phyloP scores from a whole-genome alignment of 2,888 invertebrate genomes.

The Lottia scabra region DNA sequence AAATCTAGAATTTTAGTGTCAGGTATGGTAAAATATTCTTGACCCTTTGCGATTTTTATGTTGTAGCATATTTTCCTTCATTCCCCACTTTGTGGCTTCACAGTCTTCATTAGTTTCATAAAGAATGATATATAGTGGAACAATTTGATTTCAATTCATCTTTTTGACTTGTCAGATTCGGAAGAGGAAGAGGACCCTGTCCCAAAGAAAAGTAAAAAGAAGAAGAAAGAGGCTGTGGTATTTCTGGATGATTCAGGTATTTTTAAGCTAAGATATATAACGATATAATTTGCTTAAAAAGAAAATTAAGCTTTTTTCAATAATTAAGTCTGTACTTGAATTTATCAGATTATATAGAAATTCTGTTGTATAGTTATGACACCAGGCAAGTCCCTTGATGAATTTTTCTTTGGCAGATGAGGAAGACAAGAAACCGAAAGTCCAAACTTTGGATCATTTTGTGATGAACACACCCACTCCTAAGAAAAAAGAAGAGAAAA shows the following conservation, averaged over 20 bases:
- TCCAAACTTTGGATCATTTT: conserved; percentile 49
- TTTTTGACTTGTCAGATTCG: conserved; percentile 32
- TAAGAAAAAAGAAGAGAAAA: conserved; percentile 23
- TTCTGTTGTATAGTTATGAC: too few relatives aligned
- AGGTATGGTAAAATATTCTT: conserved; percentile 19
- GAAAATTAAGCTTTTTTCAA: too few relatives aligned
- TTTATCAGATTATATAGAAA: too few relatives aligned
- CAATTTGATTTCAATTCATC: too few relatives aligned
- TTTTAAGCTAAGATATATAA: too few relatives aligned
- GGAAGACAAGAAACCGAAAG: conserved; percentile 36
- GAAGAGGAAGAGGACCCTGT: conserved; percentile 45
- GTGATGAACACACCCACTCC: conserved; percentile 36
- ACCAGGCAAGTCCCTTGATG: too few relatives aligned
- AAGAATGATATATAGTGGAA: too few relatives aligned
- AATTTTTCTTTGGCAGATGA: conserved; percentile 34
- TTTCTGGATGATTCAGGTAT: conserved; percentile 51
- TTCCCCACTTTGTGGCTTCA: too few relatives aligned
- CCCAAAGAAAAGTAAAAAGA: conserved; percentile 37
- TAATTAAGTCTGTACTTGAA: too few relatives aligned
- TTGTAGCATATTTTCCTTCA: too few relatives aligned
- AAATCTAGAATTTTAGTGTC: conserved; percentile 29
- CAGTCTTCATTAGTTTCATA: too few relatives aligned
- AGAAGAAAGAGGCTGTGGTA: conserved; percentile 37
- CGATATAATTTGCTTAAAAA: too few relatives aligned
- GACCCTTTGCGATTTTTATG: neutral